Conservation (phyloP, 2,797 vertebrate species). For the Crypturellus tataupa region DNA sequence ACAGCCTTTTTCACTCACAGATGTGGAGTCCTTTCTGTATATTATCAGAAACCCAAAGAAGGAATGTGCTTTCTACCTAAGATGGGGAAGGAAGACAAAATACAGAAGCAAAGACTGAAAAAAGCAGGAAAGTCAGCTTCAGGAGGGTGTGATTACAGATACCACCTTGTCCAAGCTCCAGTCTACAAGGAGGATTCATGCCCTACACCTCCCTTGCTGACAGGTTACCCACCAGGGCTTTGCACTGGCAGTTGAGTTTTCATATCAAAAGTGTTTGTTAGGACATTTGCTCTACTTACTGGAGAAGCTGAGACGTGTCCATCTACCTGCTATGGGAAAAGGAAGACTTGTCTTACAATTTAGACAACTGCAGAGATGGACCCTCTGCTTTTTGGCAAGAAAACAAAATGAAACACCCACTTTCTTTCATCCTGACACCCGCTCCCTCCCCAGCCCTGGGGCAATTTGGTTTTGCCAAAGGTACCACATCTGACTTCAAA, state of each 20-base stretch:
- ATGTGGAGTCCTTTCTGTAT: background rate
- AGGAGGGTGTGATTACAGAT: background rate
- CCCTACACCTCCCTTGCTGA: background rate
- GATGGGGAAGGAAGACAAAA: background rate
- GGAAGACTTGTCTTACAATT: background rate
- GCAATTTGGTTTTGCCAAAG: background rate
- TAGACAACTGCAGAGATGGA: background rate
- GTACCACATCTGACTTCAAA: background rate
- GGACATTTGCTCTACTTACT: background rate
- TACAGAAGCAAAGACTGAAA: background rate
- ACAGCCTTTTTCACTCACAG: background rate
- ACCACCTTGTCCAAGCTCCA: background rate
- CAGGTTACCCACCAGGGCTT: background rate
- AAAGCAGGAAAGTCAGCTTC: background rate
- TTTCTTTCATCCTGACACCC: background rate
- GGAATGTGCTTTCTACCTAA: background rate
- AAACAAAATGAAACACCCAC: background rate
- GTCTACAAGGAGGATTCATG: accelerated
- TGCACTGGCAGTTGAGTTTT: background rate
- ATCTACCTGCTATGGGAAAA: background rate
- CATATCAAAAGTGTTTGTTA: background rate
- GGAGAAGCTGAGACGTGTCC: background rate
- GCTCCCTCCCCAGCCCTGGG: background rate
- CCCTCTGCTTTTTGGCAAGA: background rate
- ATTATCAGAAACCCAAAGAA: background rate